Base-by-base conservation (phyloP, 1,140 invertebrate genomes). In the Magallana ariakensis region DNA sequence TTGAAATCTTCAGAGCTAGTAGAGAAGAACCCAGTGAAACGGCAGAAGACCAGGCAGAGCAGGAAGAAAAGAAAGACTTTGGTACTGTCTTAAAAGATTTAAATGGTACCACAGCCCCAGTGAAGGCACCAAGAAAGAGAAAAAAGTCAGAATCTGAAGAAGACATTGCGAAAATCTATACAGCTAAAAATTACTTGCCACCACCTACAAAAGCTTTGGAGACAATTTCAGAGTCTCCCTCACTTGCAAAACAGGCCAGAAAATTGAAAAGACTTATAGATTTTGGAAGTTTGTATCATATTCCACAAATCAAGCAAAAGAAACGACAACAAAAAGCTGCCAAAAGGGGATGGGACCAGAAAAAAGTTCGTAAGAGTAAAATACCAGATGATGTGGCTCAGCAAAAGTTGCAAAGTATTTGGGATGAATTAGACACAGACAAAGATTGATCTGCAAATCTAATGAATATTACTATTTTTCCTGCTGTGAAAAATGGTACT, bases 351-450 rank as follows among this genome's bases (percentile, higher is more conserved):
- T 75, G 66, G 66, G 66, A 75, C 22, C 22, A 22, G 22, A 75
- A 26, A 26, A 75, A 75, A 33, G 7, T 75, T 13, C 19, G 66
- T 13, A 75, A 75, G 10, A 75, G 33, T 75, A 75, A 75, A 75
- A 75, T 75, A 4, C 22, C 66, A 33, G 66, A 75, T 75, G 66
- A 75, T 26, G 15, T 75, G 22, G 66, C 66, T 26, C 66, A 75
- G 66, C 66, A 75, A 33, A 75, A 75, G 66, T 33, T 75, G 66
- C 66, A 75, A 26, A 75, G 22, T 75, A 75, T 75, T 75, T 75
- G 66, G 66, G 22, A 75, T 26, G 66, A 75, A 26, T 75, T 75
- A 13, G 66, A 75, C 13, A 75, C 22, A 75, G 66, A 75, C 13
- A 75, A 75, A 75, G 66, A 75, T 11, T 75, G 66, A 75, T 13